phyloP scores from a whole-genome alignment of 2,888 invertebrate species.

The Ichneumoninae sp. region DNA sequence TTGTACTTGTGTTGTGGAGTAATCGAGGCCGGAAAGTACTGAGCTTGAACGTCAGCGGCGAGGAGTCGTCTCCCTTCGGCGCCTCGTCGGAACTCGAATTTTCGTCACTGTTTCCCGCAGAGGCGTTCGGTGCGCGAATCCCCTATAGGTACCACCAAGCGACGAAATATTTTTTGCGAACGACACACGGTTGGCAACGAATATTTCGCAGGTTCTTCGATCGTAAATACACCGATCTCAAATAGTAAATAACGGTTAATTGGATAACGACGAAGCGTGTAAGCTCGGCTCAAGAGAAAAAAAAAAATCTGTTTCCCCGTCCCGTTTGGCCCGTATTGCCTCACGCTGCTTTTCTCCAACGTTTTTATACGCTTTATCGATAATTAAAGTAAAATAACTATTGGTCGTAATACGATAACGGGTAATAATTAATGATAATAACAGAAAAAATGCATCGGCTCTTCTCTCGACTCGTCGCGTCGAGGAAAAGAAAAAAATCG shows the following conservation, averaged over 20 bases:
- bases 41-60: conserved; percentile 2
- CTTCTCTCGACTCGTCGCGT: conserved; percentile 25
- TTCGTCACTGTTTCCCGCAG: neutral
- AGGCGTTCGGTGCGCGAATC: conserved; percentile 1
- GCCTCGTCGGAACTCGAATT: neutral
- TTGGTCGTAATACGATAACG: conserved; percentile 58
- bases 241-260: conserved; percentile 32
- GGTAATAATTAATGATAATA: conserved; percentile 59
- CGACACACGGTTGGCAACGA: neutral
- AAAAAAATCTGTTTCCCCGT: conserved; percentile 29
- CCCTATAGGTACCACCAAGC: conserved; percentile 5
- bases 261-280: conserved; percentile 22
- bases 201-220: conserved; percentile 27
- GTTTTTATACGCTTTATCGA: conserved; percentile 67
- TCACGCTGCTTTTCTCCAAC: conserved; percentile 61
- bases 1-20: neutral
- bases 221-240: conserved; percentile 53
- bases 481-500: conserved; percentile 23
- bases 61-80: neutral
- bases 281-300: conserved; percentile 34
- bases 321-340: conserved; percentile 49
- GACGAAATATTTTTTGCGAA: conserved; percentile 9
- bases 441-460: conserved; percentile 19
- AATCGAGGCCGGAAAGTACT: neutral
- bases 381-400: conserved; percentile 46